Conservation (phyloP, 2,888 invertebrate genomes). For the Loripinus fragilis region DNA sequence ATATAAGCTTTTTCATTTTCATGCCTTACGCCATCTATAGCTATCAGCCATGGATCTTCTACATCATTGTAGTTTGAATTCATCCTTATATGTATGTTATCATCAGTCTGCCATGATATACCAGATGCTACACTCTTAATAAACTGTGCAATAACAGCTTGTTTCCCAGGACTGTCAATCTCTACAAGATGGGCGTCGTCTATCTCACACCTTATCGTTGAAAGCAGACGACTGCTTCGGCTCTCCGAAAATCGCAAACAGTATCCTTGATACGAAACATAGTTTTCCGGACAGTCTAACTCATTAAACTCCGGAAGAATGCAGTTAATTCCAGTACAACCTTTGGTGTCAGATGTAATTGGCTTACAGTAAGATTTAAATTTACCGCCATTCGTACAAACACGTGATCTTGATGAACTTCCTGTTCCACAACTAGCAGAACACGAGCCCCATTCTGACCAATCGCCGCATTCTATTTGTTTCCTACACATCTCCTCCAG, state of each 20-base stretch:
- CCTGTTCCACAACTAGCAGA: constrained; percentile 43
- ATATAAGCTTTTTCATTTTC: constrained; percentile 28
- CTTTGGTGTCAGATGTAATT: constrained; percentile 20
- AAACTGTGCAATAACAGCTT: constrained; percentile 36
- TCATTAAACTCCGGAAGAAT: not conserved
- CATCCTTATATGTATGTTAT: not conserved
- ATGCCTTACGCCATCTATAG: constrained; percentile 46
- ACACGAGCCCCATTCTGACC: constrained; percentile 48
- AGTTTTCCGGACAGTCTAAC: constrained; percentile 44
- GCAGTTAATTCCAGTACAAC: constrained; percentile 27
- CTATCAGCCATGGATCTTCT: constrained; percentile 40
- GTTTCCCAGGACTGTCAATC: constrained; percentile 34
- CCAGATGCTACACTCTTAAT: not conserved
- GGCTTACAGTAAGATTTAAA: constrained; percentile 50
- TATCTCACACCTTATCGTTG: constrained; percentile 42
- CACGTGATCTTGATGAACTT: constrained; percentile 39
- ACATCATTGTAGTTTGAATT: constrained; percentile 15
- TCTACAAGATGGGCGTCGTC: constrained; percentile 48
- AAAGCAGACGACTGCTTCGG: constrained; percentile 34
- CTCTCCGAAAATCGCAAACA: constrained; percentile 52
- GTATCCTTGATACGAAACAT: constrained; percentile 40
- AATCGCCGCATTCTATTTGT: constrained; percentile 35
- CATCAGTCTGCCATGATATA: not conserved
- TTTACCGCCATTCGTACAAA: constrained; percentile 29
- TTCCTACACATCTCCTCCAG: constrained; percentile 43